Percentiles rank a stretch among this genome's conserved stretches.
These are phyloP conservation scores for Crocuta crocuta DNA, from an alignment of 2,113 vertebrate species.

Conservation along the genomic window DNA sequence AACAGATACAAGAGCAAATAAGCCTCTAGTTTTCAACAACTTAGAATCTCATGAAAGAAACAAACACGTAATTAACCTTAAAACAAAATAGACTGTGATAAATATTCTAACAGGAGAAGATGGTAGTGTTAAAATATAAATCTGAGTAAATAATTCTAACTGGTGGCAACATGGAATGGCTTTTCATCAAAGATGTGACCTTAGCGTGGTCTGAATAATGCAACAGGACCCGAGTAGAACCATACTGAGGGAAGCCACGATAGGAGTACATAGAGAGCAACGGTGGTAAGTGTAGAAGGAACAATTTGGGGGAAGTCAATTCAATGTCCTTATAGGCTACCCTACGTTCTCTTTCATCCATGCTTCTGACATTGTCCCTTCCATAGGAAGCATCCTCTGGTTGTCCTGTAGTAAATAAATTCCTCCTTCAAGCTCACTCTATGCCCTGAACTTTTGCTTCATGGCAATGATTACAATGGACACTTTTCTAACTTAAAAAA, in stretches of 20 bases:
- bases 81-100: not conserved
- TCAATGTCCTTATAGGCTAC: not conserved
- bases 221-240: not conserved
- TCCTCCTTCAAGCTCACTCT: not conserved
- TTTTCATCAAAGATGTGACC: not conserved
- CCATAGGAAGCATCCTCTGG: not conserved
- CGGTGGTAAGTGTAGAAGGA: not conserved
- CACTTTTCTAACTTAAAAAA: not conserved
- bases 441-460: not conserved
- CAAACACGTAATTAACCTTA: not conserved
- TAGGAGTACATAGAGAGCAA: not conserved
- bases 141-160: not conserved
- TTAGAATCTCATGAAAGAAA: not conserved
- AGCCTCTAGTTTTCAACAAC: not conserved
- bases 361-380: not conserved
- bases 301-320: too few species aligned
- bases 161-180: not conserved
- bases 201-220: not conserved
- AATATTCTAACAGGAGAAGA: not conserved
- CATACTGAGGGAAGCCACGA: not conserved
- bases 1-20: not conserved
- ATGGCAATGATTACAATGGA: not conserved
- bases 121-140: not conserved
- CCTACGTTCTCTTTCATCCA: not conserved
- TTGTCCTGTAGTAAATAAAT: not conserved